Percentiles rank a stretch among this genome's conserved stretches.
Evolutionary conservation across 2,113 vertebrate genomes (phyloP).

Genomic region (Lathamus discolor): DNA sequence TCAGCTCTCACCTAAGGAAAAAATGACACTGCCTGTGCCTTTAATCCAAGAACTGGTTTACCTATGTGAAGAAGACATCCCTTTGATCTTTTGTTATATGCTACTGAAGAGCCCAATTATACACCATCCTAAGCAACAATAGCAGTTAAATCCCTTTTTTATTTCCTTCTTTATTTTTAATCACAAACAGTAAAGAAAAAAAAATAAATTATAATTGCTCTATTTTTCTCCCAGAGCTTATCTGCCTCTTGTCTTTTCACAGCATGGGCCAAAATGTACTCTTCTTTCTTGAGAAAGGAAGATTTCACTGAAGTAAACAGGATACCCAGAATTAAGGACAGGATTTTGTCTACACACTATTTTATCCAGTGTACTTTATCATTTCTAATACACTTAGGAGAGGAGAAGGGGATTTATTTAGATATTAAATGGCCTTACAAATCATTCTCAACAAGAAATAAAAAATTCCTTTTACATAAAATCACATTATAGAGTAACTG

Average conservation of each 20-base stretch:
- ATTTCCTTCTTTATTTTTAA: conserved; percentile 61
- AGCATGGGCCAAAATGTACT: background rate
- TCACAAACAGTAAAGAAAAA: background rate
- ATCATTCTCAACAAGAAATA: conserved; percentile 45
- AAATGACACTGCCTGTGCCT: background rate
- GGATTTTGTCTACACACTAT: conserved; percentile 10
- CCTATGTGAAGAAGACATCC: background rate
- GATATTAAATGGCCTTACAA: conserved; percentile 21
- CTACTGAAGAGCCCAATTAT: conserved; percentile 45
- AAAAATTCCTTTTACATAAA: conserved; percentile 20
- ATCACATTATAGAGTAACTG: background rate
- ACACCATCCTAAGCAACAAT: background rate
- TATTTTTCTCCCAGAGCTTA: background rate
- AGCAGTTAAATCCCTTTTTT: conserved; percentile 19
- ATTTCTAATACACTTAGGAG: background rate
- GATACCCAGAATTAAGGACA: conserved; percentile 32
- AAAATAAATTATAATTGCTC: background rate
- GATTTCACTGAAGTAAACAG: conserved; percentile 39
- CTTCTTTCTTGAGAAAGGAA: background rate
- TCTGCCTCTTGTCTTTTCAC: background rate
- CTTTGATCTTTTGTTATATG: conserved; percentile 59
- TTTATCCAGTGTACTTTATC: conserved; percentile 15
- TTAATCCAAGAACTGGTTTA: conserved; percentile 11
- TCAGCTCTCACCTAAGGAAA: conserved; percentile 41
- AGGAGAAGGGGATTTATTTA: conserved; percentile 31